phyloP scores from a whole-genome alignment of 2,797 vertebrate species.

The Eulemur albifrons region DNA sequence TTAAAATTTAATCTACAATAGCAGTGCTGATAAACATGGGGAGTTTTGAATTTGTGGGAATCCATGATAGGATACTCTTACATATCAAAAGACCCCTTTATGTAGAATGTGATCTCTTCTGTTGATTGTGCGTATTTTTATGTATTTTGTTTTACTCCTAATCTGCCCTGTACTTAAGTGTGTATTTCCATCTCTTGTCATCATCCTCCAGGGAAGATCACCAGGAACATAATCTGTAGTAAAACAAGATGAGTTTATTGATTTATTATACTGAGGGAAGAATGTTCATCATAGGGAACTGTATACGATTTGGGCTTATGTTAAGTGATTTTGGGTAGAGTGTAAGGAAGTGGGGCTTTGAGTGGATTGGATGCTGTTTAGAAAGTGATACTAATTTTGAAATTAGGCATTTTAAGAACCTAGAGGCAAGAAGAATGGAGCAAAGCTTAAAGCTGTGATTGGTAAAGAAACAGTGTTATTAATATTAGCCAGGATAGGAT shows the following conservation, averaged over 20 bases:
- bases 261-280: not conserved
- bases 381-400: not conserved
- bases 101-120: not conserved
- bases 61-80: not conserved
- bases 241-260: not conserved
- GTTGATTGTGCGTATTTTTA: not conserved
- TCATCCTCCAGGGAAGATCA: not conserved
- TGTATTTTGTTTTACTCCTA: constrained; percentile 39
- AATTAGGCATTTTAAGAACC: not conserved
- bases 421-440: not conserved
- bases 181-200: not conserved
- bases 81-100: not conserved
- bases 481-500: not conserved
- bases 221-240: not conserved
- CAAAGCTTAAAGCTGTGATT: constrained; percentile 1
- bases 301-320: not conserved
- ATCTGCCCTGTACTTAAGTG: not conserved
- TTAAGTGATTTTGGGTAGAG: constrained; percentile 1
- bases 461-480: not conserved
- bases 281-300: not conserved
- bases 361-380: constrained; percentile 31
- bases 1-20: not conserved
- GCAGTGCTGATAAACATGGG: not conserved
- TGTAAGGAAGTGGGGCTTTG: constrained; percentile 23
- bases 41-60: constrained; percentile 11